Evolutionary conservation across 2,113 vertebrate genomes (phyloP), one percentile per base, ranked within the genome.

Genomic region (Gallinago jamesoni): DNA sequence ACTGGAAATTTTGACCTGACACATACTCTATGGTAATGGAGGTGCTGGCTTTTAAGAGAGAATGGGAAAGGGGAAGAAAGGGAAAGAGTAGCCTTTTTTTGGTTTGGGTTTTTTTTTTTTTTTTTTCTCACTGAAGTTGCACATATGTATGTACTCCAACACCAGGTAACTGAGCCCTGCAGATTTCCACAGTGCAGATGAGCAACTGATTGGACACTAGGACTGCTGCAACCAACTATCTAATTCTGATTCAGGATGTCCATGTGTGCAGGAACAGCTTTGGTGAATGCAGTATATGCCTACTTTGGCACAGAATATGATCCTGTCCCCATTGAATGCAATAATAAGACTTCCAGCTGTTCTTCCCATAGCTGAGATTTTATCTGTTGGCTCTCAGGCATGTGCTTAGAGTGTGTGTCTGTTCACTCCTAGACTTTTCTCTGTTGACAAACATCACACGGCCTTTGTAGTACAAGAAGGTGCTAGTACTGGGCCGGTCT

Each of bases 81-180:
- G 11, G 16, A 60, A 72, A 69, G 19, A 69, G 9, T 9, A 79
- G 19, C 28, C 6, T 60, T 33, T n/a, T 33, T 52, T 64, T 52
- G n/a, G n/a, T 33, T 47, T 39, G 39, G 9, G 9, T 9, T 39
- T 60, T 33, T n/a, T 30, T 52, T 64, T 60, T 28, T n/a, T 33
- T 52, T 64, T 35, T 22, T 17, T 3, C 37, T 43, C 31, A 12
- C 15, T 14, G 2, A 72, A 69, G 6, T 27, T 85, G 5, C 8
- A 1, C 25, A 9, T 30, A 37, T 1, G 0, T 41, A 31, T 0
- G 1, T 84, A 33, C 16, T 78, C 0, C 0, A 64, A 63, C 4
- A 8, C 6, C 9, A 7, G 56, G 30, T 60, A 60, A 68, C 30
- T 39, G 25, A 87, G 43, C 21, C 37, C 43, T 41, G 33, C 23